phyloP scores from a whole-genome alignment of 37 sponge, comb jelly and placozoan species.

The Oopsacas minuta region DNA sequence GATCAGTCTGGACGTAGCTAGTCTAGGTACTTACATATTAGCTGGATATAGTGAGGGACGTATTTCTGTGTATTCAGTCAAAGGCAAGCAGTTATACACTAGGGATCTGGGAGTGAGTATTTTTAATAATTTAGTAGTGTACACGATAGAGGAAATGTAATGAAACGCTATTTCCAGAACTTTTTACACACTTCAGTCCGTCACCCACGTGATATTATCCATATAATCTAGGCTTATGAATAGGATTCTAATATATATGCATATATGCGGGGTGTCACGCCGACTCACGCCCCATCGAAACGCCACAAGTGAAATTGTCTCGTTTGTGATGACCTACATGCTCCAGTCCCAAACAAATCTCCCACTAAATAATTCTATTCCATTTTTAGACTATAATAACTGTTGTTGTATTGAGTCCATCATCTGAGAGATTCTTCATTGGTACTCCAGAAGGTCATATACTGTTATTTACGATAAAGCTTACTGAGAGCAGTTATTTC shows the following conservation, averaged over 20 bases:
- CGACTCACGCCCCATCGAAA: no score
- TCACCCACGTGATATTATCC: no score
- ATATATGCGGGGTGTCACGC: no score
- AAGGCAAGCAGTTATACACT: background rate
- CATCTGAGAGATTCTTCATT: background rate
- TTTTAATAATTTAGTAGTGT: background rate
- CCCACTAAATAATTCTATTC: background rate
- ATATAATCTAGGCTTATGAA: no score
- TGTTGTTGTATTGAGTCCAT: background rate
- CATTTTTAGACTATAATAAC: background rate
- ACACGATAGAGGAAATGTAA: no score
- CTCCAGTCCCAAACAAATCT: no score
- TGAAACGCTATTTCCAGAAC: no score
- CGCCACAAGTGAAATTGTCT: no score
- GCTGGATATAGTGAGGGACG: background rate
- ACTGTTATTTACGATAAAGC: background rate
- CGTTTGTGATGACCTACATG: no score
- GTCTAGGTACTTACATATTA: background rate
- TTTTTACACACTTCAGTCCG: no score
- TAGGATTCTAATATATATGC: no score
- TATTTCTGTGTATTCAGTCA: background rate
- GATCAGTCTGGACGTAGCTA: background rate
- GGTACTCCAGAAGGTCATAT: background rate
- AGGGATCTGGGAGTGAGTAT: background rate
- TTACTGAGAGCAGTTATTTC: background rate